Percentiles rank a stretch among this genome's conserved stretches.
phyloP scores from a whole-genome alignment of 2,113 vertebrate species.

The Lanius collurio region DNA sequence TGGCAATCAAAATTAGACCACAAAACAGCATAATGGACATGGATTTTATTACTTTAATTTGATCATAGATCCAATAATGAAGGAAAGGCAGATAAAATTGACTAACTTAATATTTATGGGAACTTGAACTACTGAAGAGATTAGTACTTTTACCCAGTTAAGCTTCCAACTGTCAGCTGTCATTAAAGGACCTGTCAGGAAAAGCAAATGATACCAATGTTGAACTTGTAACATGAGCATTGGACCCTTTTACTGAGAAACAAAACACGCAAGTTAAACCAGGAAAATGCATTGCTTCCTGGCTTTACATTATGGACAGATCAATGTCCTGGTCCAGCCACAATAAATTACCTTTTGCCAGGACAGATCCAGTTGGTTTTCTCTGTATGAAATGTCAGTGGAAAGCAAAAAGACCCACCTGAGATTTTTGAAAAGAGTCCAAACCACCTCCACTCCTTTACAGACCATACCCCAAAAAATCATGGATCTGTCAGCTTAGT shows the following conservation, averaged over 20 bases:
- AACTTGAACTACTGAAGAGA: slow-evolving; percentile 68
- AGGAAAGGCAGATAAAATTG: slow-evolving; percentile 65
- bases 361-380: background rate
- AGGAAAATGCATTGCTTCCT: slow-evolving; percentile 30
- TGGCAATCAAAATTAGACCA: slow-evolving; percentile 65
- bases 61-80: slow-evolving; percentile 65
- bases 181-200: slow-evolving; percentile 51
- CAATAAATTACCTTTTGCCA: slow-evolving; percentile 33
- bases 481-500: background rate
- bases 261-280: slow-evolving; percentile 42
- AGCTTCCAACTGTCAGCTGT: slow-evolving; percentile 62
- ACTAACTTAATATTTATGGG: slow-evolving; percentile 69
- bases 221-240: slow-evolving; percentile 40
- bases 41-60: slow-evolving; percentile 68
- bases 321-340: slow-evolving; percentile 41
- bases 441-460: background rate
- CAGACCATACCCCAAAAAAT: background rate
- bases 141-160: slow-evolving; percentile 66
- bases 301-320: slow-evolving; percentile 55
- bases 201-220: slow-evolving; percentile 55
- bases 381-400: background rate
- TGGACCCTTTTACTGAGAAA: slow-evolving; percentile 48
- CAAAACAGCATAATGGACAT: slow-evolving; percentile 66
- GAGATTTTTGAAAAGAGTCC: background rate
- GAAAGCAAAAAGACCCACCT: background rate